phyloP scores from a whole-genome alignment of 2,113 vertebrate genomes.

The Trochalopteron elliotii region DNA sequence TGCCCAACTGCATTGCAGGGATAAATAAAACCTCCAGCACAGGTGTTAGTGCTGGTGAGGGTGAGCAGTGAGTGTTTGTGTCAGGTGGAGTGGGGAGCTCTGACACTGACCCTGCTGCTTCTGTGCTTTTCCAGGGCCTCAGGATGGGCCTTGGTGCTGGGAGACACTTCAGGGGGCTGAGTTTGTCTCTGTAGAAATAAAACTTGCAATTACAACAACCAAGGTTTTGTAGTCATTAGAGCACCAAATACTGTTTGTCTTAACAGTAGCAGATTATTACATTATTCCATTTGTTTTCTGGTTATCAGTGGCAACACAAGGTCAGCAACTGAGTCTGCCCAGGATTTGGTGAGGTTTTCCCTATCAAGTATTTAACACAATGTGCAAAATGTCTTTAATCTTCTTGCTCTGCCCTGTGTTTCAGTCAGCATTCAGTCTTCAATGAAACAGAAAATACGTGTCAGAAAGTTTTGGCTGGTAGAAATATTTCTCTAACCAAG shows the following conservation, averaged over 20 bases:
- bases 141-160: background rate
- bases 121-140: background rate
- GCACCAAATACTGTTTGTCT: background rate
- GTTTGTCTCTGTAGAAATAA: background rate
- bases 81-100: too few species aligned
- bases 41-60: background rate
- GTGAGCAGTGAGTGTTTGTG: background rate
- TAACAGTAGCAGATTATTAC: background rate
- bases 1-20: background rate
- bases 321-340: background rate
- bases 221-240: background rate
- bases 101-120: background rate
- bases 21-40: background rate
- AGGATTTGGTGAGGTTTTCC: background rate
- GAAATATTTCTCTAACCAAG: background rate
- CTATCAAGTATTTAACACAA: background rate
- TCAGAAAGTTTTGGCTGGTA: background rate
- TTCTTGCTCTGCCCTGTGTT: background rate
- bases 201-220: background rate
- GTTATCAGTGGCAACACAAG: background rate
- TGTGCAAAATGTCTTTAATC: background rate
- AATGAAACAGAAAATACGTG: background rate
- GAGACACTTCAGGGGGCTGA: background rate
- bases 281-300: background rate
- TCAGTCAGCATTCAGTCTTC: background rate